These are phyloP conservation scores for Lasaia peninsularis DNA, from an alignment of 1,140 invertebrate species.

Conservation along the genomic window DNA sequence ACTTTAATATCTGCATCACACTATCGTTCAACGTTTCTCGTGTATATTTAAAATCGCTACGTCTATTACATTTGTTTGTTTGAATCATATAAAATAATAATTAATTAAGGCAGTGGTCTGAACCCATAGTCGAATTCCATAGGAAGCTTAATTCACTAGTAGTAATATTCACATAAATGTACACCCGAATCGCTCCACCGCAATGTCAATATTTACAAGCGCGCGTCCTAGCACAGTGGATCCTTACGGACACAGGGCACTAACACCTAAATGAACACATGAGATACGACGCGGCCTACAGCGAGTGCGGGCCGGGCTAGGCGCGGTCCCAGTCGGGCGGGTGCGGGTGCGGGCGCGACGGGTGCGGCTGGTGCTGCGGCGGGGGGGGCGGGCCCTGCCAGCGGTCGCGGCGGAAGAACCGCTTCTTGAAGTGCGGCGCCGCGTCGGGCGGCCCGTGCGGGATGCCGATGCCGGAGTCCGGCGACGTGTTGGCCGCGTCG, in stretches of 20 bases:
- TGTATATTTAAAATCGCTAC: conserved; percentile 4
- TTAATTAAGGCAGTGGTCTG: conserved; percentile 32
- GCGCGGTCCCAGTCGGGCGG: conserved; percentile 80
- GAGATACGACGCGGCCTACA: conserved; percentile 59
- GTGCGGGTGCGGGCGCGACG: conserved; percentile 55
- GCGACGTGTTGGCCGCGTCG: conserved; percentile 84
- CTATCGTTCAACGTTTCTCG: not conserved
- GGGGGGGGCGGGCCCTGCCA: conserved; percentile 76
- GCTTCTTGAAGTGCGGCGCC: conserved; percentile 85
- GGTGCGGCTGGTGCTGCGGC: conserved; percentile 54
- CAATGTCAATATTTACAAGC: conserved; percentile 31
- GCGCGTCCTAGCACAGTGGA: conserved; percentile 40
- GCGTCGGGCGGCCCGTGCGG: conserved; percentile 75
- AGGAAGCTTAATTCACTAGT: conserved; percentile 11
- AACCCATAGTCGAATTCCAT: conserved; percentile 15
- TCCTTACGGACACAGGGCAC: conserved; percentile 36
- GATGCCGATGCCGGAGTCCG: conserved; percentile 87
- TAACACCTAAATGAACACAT: conserved; percentile 75
- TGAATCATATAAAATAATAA: conserved; percentile 19
- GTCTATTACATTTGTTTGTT: not conserved
- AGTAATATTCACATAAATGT: conserved; percentile 10
- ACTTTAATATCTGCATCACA: no score
- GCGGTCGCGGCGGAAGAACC: conserved; percentile 85
- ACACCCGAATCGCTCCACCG: not conserved
- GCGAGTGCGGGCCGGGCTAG: not conserved